A percentile compares a stretch with the other conserved stretches of the same genome.
phyloP scores from a whole-genome alignment of 2,888 invertebrate species.

The Plemyria rubiginata region DNA sequence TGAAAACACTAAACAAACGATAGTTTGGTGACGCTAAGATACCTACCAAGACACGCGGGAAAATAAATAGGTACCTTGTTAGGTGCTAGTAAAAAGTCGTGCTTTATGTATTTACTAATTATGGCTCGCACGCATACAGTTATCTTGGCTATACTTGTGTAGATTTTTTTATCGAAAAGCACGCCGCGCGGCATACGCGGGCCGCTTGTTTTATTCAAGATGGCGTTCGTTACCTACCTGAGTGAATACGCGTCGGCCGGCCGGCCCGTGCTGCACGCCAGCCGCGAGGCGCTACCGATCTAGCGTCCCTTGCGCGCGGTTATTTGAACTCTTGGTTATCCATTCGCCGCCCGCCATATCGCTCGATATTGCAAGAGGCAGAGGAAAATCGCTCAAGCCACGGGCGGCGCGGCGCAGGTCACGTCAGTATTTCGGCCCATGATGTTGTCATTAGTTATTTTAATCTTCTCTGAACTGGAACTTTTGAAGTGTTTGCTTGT shows the following conservation, averaged over 20 bases:
- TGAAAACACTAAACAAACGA: conserved; percentile 32
- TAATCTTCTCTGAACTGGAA: conserved; percentile 49
- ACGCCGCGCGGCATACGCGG: conserved; percentile 60
- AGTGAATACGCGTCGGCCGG: conserved; percentile 74
- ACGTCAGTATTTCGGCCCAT: conserved; percentile 5
- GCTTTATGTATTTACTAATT: neutral
- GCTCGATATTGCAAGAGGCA: conserved; percentile 74
- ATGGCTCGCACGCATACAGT: neutral
- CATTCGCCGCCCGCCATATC: conserved; percentile 46
- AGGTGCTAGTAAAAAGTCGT: neutral
- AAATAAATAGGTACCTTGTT: conserved; percentile 48
- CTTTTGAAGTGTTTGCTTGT: conserved; percentile 23
- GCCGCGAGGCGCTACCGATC: conserved; percentile 43
- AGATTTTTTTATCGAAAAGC: conserved; percentile 50
- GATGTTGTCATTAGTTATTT: conserved; percentile 83
- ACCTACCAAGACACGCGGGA: conserved; percentile 71
- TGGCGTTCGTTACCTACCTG: conserved; percentile 65
- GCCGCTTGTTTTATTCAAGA: conserved; percentile 66
- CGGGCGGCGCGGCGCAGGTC: conserved; percentile 57
- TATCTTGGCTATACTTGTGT: neutral
- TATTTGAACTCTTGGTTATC: conserved; percentile 55
- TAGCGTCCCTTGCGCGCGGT: conserved; percentile 75
- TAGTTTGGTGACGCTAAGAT: conserved; percentile 53
- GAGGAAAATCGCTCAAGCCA: conserved; percentile 68
- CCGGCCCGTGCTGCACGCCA: conserved; percentile 42